These are phyloP conservation scores for Porites cylindrica DNA, from an alignment of 92 coral and sea anemone species.

Conservation along the genomic window DNA sequence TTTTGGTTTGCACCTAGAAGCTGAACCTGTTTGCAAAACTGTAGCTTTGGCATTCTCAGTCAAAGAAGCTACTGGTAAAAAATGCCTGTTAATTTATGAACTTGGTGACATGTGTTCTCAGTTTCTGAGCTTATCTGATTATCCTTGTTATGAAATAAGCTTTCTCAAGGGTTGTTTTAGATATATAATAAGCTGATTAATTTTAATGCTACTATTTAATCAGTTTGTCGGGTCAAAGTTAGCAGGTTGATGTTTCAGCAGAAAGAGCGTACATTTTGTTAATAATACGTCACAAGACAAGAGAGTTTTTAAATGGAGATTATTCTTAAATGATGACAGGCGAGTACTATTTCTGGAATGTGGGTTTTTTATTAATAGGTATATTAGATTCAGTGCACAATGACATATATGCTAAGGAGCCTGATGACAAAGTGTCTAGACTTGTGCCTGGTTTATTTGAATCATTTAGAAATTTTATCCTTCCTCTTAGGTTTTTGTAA, in stretches of 20 bases:
- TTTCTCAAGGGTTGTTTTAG: slow-evolving; percentile 20
- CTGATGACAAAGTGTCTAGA: slow-evolving; percentile 16
- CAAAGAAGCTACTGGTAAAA: too few species aligned
- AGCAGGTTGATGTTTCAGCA: not conserved
- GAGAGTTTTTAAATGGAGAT: too few species aligned
- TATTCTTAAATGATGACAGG: too few species aligned
- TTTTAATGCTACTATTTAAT: not conserved
- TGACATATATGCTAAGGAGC: not conserved
- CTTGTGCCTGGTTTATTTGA: not conserved
- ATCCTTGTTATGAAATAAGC: slow-evolving; percentile 18
- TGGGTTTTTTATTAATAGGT: not conserved
- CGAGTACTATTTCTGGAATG: too few species aligned
- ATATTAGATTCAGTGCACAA: not conserved
- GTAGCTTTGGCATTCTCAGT: not conserved
- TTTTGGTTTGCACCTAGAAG: too few species aligned
- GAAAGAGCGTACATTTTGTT: not conserved
- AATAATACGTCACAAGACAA: too few species aligned
- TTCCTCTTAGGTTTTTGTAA: not conserved
- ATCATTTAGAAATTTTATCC: not conserved
- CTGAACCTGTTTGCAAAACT: not conserved
- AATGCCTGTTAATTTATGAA: not conserved
- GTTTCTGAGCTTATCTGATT: not conserved
- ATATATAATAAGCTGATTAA: slow-evolving; percentile 7
- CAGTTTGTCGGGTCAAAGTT: not conserved
- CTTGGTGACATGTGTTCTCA: not conserved